A percentile compares a stretch with the other conserved stretches of the same genome.
phyloP scores from a whole-genome alignment of 1,140 invertebrate genomes.

The Eupeodes corollae region DNA sequence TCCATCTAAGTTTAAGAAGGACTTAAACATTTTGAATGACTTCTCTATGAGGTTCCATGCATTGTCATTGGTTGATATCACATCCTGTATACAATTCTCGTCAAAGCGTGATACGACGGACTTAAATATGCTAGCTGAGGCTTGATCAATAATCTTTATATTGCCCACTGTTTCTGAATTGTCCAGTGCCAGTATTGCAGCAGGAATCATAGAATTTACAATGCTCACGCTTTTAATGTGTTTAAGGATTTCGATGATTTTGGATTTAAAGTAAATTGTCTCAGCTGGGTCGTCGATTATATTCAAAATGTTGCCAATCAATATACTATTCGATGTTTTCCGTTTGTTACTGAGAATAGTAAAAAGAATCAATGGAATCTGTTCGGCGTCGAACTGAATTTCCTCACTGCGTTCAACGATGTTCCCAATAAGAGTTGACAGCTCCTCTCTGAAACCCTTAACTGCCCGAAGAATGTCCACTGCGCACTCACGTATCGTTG shows the following conservation, averaged over 20 bases:
- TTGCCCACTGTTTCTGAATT: too few species aligned
- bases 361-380: conserved; percentile 42
- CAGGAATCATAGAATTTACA: conserved; percentile 36
- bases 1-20: conserved; percentile 15
- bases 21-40: conserved; percentile 14
- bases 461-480: conserved; percentile 15
- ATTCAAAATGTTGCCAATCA: conserved; percentile 5
- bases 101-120: conserved; percentile 22
- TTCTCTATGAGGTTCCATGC: conserved; percentile 25
- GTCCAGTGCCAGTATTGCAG: conserved; percentile 17
- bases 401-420: conserved; percentile 40
- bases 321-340: background rate
- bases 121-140: conserved; percentile 20
- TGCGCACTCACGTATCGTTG: conserved; percentile 34
- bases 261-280: conserved; percentile 11
- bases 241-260: conserved; percentile 37
- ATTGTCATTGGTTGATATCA: conserved; percentile 10
- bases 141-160: background rate
- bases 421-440: conserved; percentile 20
- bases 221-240: conserved; percentile 41
- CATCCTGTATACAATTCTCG: conserved; percentile 8
- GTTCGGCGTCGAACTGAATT: conserved; percentile 50
- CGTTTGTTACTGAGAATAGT: conserved; percentile 22
- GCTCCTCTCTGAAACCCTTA: conserved; percentile 8
- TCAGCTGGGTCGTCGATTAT: conserved; percentile 13